Evolutionary conservation across 2,888 invertebrate species (phyloP), one percentile per base, ranked within the genome.

Genomic region (Sycophila texana): DNA sequence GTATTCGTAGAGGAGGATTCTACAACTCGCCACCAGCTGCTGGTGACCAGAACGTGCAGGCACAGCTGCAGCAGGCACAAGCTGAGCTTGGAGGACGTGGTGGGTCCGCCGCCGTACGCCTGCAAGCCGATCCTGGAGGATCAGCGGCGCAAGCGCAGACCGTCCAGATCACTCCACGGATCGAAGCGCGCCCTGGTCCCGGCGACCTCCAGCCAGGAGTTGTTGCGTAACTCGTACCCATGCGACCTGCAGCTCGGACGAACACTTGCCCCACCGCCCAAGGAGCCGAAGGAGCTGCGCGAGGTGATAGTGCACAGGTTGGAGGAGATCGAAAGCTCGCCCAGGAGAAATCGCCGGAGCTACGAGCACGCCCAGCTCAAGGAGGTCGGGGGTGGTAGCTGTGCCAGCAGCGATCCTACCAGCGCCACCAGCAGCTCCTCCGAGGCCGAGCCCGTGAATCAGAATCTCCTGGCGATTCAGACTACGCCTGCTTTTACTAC

Each of bases 281-380:
- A 12, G 22, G 3, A 20, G 12, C 4, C 39, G 39, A 20, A 65
- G 20, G 30, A 60, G 10, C 71, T 75, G 14, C 77, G 68, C 22
- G 82, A 82, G 22, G n/a, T 82, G 20, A 49, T 82, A 2, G 82
- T 82, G 39, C 72, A 78, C 68, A 63, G 55, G 18, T 22, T 55
- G 0, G 49, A 47, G 47, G 57, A 74, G 12, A 22, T 66, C 55
- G 55, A 7, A 4, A 22, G 18, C 51, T 39, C 49, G 10, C 12
- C n/a, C 20, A 39, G n/a, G 71, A 83, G 84, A n/a, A 87, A 86
- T 47, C 82, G 87, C n/a, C 83, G 86, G 4, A 86, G 88, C 63
- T 86, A 87, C 83, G 87, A 87, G 79, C 83, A 14, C 86, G 80
- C 84, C 2, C 87, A 86, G 58, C 71, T 88, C 39, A 86, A 87